phyloP scores from a whole-genome alignment of 2,797 vertebrate species.

The Bradypodion pumilum region DNA sequence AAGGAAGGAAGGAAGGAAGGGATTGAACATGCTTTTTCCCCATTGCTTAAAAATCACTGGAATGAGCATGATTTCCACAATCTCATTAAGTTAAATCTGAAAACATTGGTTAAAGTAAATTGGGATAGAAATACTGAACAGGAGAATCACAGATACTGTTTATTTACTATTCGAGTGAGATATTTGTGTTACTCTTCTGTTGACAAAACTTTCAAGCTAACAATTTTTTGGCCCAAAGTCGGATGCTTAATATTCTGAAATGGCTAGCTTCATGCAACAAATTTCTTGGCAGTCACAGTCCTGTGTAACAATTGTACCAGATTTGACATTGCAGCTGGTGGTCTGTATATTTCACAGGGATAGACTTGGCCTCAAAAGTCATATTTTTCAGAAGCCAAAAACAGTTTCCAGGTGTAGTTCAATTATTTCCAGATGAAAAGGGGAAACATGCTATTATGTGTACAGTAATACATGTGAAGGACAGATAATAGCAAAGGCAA shows the following conservation, averaged over 20 bases:
- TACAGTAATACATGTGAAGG: constrained; percentile 1
- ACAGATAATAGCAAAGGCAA: constrained; percentile 29
- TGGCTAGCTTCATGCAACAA: background rate
- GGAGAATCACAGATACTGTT: background rate
- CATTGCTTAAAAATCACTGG: background rate
- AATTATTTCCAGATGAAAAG: constrained; percentile 32
- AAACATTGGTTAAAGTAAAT: constrained; percentile 7
- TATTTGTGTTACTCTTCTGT: background rate
- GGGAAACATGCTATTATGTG: background rate
- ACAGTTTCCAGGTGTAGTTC: constrained; percentile 32
- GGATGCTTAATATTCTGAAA: background rate
- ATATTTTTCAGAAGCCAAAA: constrained; percentile 16
- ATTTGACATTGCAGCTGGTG: constrained; percentile 11
- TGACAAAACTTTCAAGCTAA: background rate
- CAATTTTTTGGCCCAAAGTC: background rate
- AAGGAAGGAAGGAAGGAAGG: no score
- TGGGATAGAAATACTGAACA: background rate
- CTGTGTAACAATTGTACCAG: constrained; percentile 23
- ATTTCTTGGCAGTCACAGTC: constrained; percentile 18
- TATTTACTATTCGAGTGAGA: background rate
- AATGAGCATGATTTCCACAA: background rate
- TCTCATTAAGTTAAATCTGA: background rate
- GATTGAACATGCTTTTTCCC: background rate
- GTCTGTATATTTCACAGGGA: background rate
- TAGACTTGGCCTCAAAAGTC: background rate